phyloP scores from a whole-genome alignment of 1,140 invertebrate species.

The Luehdorfia chinensis region DNA sequence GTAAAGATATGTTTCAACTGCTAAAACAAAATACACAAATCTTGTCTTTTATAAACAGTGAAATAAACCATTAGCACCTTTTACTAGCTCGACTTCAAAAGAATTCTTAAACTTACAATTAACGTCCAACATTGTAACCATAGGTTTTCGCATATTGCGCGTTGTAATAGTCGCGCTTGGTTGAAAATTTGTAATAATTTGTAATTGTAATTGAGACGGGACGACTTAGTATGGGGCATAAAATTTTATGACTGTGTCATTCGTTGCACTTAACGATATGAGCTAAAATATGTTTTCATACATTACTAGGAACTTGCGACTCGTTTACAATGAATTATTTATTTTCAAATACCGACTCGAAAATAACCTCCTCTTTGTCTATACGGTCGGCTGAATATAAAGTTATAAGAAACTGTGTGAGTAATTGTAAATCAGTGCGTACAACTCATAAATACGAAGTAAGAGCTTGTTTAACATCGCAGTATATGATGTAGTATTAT shows the following conservation, averaged over 20 bases:
- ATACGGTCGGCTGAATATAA: constrained; percentile 25
- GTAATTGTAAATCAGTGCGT: constrained; percentile 42
- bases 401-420: constrained; percentile 39
- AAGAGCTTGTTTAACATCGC: constrained; percentile 33
- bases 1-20: constrained; percentile 1
- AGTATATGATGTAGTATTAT: constrained; percentile 20
- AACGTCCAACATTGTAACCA: constrained; percentile 43
- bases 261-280: constrained; percentile 61
- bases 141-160: constrained; percentile 35
- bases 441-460: constrained; percentile 39
- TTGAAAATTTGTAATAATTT: constrained; percentile 68
- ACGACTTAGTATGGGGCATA: constrained; percentile 48
- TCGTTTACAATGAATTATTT: constrained; percentile 66
- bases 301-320: constrained; percentile 48
- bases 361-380: constrained; percentile 41
- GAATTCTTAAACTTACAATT: constrained; percentile 26
- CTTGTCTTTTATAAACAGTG: constrained; percentile 5
- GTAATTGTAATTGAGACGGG: constrained; percentile 67
- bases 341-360: constrained; percentile 49
- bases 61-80: constrained; percentile 36
- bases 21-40: constrained; percentile 6
- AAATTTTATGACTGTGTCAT: constrained; percentile 67
- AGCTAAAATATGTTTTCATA: constrained; percentile 56
- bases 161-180: constrained; percentile 38
- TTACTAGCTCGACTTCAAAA: constrained; percentile 29